These are phyloP conservation scores for Harpalus rubripes DNA, from an alignment of 2,888 invertebrate genomes.

Conservation along the genomic window DNA sequence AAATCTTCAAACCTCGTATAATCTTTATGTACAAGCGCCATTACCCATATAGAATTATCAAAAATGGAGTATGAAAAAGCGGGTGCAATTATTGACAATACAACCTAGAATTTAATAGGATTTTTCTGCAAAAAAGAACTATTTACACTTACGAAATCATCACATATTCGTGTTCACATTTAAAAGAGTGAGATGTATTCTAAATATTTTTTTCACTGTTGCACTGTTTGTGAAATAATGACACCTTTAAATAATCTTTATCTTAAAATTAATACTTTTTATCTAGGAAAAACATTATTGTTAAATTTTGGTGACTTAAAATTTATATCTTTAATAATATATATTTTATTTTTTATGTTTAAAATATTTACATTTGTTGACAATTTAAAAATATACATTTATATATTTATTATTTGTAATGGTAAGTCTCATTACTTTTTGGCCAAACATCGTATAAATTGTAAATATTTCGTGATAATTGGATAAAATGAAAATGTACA, in stretches of 20 bases:
- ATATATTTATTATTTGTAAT: no score
- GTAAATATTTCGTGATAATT: no score
- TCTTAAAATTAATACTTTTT: no score
- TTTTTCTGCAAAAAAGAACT: neutral
- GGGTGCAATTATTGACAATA: conserved; percentile 49
- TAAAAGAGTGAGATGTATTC: conserved; percentile 47
- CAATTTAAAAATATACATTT: no score
- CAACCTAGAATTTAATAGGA: conserved; percentile 7
- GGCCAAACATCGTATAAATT: no score
- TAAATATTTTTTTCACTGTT: conserved; percentile 8
- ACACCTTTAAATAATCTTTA: neutral
- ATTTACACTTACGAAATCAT: conserved; percentile 15
- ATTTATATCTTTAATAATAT: no score
- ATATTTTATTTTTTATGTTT: no score
- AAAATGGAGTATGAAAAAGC: conserved; percentile 57
- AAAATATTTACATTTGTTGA: no score
- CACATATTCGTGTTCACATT: conserved; percentile 47
- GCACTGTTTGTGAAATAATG: neutral
- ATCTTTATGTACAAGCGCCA: conserved; percentile 37
- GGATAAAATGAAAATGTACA: no score
- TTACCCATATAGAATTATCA: conserved; percentile 54
- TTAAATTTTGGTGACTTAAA: no score
- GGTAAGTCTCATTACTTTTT: no score
- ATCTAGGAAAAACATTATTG: no score
- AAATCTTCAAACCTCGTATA: conserved; percentile 34